Evolutionary conservation across 2,888 invertebrate species (phyloP).

Genomic region (Conchocele bisecta): DNA sequence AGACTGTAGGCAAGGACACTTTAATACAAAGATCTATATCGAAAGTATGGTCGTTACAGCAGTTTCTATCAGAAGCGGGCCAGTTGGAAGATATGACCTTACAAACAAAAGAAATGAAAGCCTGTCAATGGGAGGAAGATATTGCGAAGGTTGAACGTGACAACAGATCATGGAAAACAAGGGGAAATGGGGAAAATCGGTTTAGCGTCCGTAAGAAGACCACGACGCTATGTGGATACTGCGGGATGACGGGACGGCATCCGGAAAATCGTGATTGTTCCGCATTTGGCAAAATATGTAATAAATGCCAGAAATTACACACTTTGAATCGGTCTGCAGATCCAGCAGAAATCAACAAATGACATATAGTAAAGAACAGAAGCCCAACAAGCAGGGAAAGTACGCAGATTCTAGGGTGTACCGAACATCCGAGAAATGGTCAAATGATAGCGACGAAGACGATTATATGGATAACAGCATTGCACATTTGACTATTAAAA

Average conservation of each 20-base stretch:
- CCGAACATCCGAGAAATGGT: neutral
- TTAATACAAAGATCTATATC: neutral
- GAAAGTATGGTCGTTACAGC: neutral
- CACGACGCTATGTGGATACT: neutral
- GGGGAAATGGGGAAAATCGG: too few species aligned
- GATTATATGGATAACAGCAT: neutral
- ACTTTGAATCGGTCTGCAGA: conserved; percentile 1
- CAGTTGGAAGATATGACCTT: conserved; percentile 1
- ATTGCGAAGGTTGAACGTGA: neutral
- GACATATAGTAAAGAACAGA: too few species aligned
- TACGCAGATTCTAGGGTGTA: neutral
- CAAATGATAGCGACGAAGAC: neutral
- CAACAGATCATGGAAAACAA: too few species aligned
- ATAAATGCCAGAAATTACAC: neutral
- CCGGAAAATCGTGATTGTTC: neutral
- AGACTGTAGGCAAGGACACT: neutral
- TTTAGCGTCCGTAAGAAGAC: too few species aligned
- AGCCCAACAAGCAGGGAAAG: neutral
- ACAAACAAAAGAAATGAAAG: conserved; percentile 1
- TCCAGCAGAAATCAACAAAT: too few species aligned
- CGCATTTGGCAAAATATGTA: conserved; percentile 3
- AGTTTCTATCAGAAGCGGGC: neutral
- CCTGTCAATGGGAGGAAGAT: neutral
- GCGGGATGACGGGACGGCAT: neutral
- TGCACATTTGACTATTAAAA: conserved; percentile 3